These are phyloP conservation scores for Heliconius melpomene DNA, from an alignment of 1,140 invertebrate genomes.

Conservation along the genomic window DNA sequence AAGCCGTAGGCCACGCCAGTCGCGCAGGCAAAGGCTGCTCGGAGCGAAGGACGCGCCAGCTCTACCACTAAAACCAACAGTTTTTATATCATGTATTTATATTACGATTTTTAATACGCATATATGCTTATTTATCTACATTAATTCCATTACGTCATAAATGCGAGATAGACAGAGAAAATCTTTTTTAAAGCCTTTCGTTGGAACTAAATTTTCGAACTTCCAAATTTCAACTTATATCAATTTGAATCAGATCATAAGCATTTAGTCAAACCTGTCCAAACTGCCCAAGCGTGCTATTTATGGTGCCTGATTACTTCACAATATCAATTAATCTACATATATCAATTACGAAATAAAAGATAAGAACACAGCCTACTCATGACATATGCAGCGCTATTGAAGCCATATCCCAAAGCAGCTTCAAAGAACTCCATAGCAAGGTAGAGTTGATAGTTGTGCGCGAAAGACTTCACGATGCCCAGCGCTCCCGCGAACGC, in stretches of 20 bases:
- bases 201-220: too few species aligned
- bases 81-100: too few species aligned
- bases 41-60: constrained; percentile 61
- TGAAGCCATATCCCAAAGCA: constrained; percentile 79
- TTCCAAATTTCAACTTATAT: too few species aligned
- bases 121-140: too few species aligned
- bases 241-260: too few species aligned
- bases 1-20: constrained; percentile 66
- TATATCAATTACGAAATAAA: background rate
- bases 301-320: too few species aligned
- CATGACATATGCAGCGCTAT: constrained; percentile 83
- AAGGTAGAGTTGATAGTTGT: constrained; percentile 81
- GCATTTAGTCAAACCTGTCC: too few species aligned
- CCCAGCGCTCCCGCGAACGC: constrained; percentile 72
- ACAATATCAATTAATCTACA: background rate
- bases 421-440: constrained; percentile 81
- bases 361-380: constrained; percentile 60
- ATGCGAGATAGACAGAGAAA: too few species aligned
- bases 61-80: constrained; percentile 55
- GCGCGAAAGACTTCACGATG: constrained; percentile 79
- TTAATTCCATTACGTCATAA: too few species aligned
- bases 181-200: too few species aligned
- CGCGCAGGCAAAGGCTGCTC: constrained; percentile 64
- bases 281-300: too few species aligned
- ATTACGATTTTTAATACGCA: too few species aligned